These are phyloP conservation scores for Drosophila lacteicornis DNA, from an alignment of 1,140 invertebrate genomes.

Conservation along the genomic window DNA sequence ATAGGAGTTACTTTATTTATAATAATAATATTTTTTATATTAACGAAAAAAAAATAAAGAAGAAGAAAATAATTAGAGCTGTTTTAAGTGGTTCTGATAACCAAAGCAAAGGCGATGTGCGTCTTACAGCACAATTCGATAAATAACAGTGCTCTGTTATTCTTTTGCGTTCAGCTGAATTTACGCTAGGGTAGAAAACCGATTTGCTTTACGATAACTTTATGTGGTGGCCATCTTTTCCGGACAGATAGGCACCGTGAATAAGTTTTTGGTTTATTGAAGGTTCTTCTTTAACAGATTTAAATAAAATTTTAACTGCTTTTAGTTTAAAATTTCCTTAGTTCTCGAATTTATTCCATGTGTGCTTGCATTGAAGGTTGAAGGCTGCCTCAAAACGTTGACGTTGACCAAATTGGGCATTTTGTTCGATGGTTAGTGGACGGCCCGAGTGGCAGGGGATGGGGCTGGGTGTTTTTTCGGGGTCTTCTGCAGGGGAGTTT, in stretches of 20 bases:
- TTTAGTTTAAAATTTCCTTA: neutral
- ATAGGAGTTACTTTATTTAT: no score
- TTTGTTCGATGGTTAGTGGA: constrained; percentile 49
- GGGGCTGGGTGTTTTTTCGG: neutral
- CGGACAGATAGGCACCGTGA: no score
- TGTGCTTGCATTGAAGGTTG: constrained; percentile 18
- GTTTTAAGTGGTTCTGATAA: neutral
- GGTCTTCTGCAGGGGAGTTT: neutral
- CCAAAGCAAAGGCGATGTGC: no score
- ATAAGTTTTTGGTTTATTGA: neutral
- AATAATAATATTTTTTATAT: no score
- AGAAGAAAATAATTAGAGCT: neutral
- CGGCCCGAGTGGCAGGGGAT: constrained; percentile 13
- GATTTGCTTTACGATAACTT: no score
- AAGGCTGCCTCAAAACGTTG: constrained; percentile 33
- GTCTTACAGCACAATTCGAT: no score
- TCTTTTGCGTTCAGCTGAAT: no score
- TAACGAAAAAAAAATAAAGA: no score
- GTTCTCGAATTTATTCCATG: neutral
- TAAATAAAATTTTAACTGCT: no score
- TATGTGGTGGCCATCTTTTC: no score
- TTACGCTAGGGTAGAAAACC: no score
- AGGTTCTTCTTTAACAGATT: neutral
- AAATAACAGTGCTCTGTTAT: no score
- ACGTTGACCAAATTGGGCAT: constrained; percentile 71